Percentiles rank a stretch among this genome's conserved stretches.
Conservation (phyloP, 2,113 vertebrate species). For the Upupa epops region DNA sequence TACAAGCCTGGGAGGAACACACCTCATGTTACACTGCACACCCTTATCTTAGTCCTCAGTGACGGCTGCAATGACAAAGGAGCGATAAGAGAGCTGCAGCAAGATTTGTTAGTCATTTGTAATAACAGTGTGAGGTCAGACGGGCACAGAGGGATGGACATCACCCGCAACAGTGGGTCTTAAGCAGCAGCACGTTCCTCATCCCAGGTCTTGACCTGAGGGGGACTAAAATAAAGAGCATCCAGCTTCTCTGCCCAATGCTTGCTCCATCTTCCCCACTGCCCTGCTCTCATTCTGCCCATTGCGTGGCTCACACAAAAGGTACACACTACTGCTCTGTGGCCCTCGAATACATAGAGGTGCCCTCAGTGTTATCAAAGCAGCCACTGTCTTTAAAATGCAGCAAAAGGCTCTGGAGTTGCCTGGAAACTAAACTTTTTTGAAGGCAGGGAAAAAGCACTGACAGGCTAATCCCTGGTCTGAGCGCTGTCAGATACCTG, state of each 20-base stretch:
- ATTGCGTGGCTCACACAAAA: not conserved
- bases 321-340: not conserved
- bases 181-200: not conserved
- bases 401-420: not conserved
- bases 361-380: not conserved
- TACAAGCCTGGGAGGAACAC: not conserved
- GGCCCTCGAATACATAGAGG: not conserved
- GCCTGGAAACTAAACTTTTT: not conserved
- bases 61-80: conserved; percentile 39
- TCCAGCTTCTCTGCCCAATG: not conserved
- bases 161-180: not conserved
- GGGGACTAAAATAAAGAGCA: not conserved
- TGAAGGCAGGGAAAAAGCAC: not conserved
- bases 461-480: not conserved
- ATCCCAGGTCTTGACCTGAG: not conserved
- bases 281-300: not conserved
- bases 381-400: not conserved
- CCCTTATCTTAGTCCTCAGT: conserved; percentile 30
- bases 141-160: not conserved
- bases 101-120: not conserved
- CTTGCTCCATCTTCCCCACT: not conserved
- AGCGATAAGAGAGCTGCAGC: not conserved
- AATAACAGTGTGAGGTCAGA: conserved; percentile 18
- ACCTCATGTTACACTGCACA: not conserved
- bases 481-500: not conserved